These are phyloP conservation scores for Caenorhabditis virilis DNA, from an alignment of 2,888 invertebrate species.

Conservation along the genomic window DNA sequence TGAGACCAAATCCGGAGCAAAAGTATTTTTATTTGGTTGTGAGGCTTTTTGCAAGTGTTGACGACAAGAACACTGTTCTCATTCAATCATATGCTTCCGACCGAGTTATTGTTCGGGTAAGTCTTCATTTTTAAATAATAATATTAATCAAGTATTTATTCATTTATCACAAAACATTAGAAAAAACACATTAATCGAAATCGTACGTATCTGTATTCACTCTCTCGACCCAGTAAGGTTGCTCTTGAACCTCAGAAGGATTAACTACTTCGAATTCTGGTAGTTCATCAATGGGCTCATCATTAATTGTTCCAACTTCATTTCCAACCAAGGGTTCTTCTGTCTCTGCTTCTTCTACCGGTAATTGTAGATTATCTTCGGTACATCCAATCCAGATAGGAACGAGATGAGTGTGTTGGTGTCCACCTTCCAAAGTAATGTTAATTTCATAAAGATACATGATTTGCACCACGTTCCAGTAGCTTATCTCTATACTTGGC, in stretches of 20 bases:
- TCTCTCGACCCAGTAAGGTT: conserved; percentile 59
- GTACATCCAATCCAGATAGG: conserved; percentile 60
- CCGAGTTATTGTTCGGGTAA: conserved; percentile 91
- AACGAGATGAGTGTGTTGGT: conserved; percentile 48
- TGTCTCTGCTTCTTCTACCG: conserved; percentile 7
- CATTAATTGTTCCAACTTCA: conserved; percentile 1
- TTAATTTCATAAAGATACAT: conserved; percentile 40
- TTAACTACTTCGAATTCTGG: conserved; percentile 58
- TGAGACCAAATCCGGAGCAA: conserved; percentile 97
- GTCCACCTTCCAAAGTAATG: conserved; percentile 45
- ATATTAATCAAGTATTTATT: conserved; percentile 1
- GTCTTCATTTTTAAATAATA: conserved; percentile 61
- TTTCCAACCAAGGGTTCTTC: conserved; percentile 3
- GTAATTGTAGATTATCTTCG: conserved; percentile 52
- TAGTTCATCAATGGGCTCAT: conserved; percentile 39
- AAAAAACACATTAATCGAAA: conserved; percentile 7
- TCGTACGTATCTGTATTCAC: conserved; percentile 54
- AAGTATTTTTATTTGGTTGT: conserved; percentile 71
- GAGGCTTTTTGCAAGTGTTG: conserved; percentile 77
- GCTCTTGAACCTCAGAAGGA: conserved; percentile 39
- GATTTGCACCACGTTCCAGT: conserved; percentile 56
- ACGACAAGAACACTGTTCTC: conserved; percentile 54
- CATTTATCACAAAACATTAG: not conserved
- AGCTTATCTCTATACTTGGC: conserved; percentile 55
- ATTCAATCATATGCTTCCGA: conserved; percentile 85